Base-by-base conservation (phyloP, 2,113 vertebrate genomes). In the Xiphophorus maculatus region DNA sequence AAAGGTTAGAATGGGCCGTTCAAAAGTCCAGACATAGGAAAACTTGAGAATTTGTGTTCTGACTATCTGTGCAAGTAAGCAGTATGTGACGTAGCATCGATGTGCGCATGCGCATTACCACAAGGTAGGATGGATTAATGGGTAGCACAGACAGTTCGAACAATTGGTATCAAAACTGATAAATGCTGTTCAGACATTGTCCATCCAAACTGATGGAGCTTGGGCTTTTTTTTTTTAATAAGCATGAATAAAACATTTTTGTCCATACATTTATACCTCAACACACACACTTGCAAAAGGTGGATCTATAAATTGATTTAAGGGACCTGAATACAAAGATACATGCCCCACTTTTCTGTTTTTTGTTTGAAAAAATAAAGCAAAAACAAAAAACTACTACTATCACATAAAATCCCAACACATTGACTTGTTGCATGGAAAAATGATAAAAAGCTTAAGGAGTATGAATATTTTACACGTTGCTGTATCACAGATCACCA, bases 401-500 rank as follows among this genome's bases (percentile, higher is more conserved):
- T 9, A 54, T 58, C 19, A 58, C 3, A 58, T 58, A 9, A 58
- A 58, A 58, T 58, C 51, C 51, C 51, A 58, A 25, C 51, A 58
- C 51, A n/a, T n/a, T 25, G 51, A 58, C 9, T n/a, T 58, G 22
- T 11, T 10, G 10, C 22, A 10, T n/a, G 51, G 5, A n/a, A n/a
- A 11, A 58, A n/a, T n/a, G 51, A 22, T 9, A 58, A 58, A 58
- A 58, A n/a, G 22, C 51, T 54, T 58, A 58, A 58, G 9, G 22
- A 1, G 25, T 58, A 25, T 58, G 51, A 58, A 58, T 58, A 58
- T 58, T 58, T 58, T 2, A n/a, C 7, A 58, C 82, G 81, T 74
- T 73, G 8, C 22, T 1, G 1, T 32, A 54, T 82, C 44, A 48
- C 60, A 62, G 79, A 85, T 87, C 71, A 67, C 63, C 7, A 27